Conservation (phyloP, 2,797 vertebrate species). For the Crax fasciolata region DNA sequence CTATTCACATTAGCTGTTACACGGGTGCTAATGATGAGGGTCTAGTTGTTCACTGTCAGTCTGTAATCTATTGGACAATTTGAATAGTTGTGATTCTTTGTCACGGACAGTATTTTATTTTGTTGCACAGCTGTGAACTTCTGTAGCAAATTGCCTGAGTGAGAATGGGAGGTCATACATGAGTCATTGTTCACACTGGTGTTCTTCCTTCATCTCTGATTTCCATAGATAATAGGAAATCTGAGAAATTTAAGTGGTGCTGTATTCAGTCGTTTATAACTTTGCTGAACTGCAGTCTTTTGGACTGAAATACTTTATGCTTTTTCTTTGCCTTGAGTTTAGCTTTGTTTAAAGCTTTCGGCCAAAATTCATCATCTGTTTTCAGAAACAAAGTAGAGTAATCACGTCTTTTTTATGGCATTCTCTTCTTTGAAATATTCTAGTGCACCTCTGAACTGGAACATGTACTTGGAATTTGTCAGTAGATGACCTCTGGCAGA, state of each 20-base stretch:
- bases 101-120: background rate
- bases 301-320: background rate
- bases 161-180: background rate
- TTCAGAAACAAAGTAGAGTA: background rate
- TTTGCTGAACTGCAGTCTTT: background rate
- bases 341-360: slow-evolving; percentile 26
- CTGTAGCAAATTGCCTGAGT: background rate
- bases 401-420: background rate
- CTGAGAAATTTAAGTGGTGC: background rate
- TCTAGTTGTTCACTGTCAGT: background rate
- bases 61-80: background rate
- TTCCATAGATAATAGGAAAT: background rate
- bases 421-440: background rate
- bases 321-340: background rate
- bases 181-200: background rate
- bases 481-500: background rate
- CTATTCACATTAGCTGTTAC: background rate
- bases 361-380: slow-evolving; percentile 6
- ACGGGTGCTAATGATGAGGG: background rate
- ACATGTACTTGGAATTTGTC: background rate
- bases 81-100: background rate
- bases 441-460: slow-evolving; percentile 18
- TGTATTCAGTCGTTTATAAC: background rate
- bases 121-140: background rate
- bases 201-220: background rate